Evolutionary conservation across 2,888 invertebrate genomes (phyloP), one percentile per base, ranked within the genome.

Genomic region (Acleris holmiana): DNA sequence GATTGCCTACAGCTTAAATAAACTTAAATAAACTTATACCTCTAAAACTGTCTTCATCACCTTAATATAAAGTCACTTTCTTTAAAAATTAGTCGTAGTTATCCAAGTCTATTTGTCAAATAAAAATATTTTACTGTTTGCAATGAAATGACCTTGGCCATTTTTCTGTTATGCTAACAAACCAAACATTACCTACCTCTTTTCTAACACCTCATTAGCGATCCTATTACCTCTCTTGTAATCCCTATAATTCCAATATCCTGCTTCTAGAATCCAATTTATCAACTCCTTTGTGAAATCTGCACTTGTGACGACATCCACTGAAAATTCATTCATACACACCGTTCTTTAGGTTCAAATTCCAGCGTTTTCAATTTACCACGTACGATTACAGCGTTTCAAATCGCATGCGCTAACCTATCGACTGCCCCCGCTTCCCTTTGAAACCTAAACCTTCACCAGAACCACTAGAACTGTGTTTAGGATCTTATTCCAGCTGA

Each of bases 381-480:
- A 55, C 60, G 55, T 50, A 60, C n/a, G 8, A 65, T 41, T 19
- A 41, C 19, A n/a, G 5, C 18, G 25, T 50, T 18, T 44, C 6
- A 68, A 65, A 73, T 75, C 89, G 89, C 89, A 82, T 72, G 89
- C 89, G 86, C 78, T 76, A 68, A 72, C 76, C 78, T 89, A 89
- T 89, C 78, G 89, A 89, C 85, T 81, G 65, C 75, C 72, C 79
- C 80, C 74, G 69, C 54, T 66, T 69, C 64, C 71, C 73, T 53
- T 68, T 71, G 68, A 78, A 80, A 77, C 76, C 79, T 82, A 80
- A 82, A 80, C 76, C 75, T 80, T 35, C 13, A 82, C 60, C 56
- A 35, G 13, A 10, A 35, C 7, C 13, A 13, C 4, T 13, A 4
- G 4, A 8, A 13, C 13, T 13, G 4, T 2, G 29, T 8, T 4